A percentile compares a stretch with the other conserved stretches of the same genome.
Conservation (phyloP, 2,888 invertebrate genomes). For the Poecilus cupreus region DNA sequence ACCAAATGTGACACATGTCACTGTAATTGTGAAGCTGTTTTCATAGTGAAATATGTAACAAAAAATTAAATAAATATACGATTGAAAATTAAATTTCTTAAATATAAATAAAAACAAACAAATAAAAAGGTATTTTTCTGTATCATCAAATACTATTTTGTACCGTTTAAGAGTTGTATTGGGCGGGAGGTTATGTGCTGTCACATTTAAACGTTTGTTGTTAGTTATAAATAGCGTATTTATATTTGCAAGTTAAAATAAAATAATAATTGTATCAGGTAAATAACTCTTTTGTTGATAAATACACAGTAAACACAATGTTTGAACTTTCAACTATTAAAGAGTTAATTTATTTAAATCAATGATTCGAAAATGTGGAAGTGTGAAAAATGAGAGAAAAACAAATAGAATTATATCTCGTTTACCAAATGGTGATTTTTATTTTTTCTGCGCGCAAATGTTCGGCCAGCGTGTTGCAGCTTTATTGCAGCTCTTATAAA, state of each 20-base stretch:
- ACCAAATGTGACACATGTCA: no score
- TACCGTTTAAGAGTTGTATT: no score
- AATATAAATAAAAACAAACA: no score
- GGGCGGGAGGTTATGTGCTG: no score
- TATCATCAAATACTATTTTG: no score
- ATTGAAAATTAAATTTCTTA: no score
- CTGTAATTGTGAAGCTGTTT: no score
- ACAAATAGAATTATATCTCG: slow-evolving; percentile 24
- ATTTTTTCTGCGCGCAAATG: slow-evolving; percentile 43
- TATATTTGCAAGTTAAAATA: background rate
- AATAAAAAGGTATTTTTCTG: no score
- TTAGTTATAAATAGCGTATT: no score
- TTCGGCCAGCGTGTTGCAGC: slow-evolving; percentile 45
- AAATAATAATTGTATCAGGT: background rate
- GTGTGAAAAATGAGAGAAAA: slow-evolving; percentile 36
- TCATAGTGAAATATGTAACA: no score
- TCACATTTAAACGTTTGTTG: no score
- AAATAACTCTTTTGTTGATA: background rate
- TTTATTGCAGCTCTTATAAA: slow-evolving; percentile 54
- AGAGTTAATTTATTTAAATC: slow-evolving; percentile 37
- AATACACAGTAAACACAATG: background rate
- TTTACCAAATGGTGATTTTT: slow-evolving; percentile 34
- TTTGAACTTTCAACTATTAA: slow-evolving; percentile 2
- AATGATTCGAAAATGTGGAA: slow-evolving; percentile 6
- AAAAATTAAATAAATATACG: no score